These are phyloP conservation scores for Hermaeophaga mercurialis DNA, from an alignment of 2,888 invertebrate species.

Conservation along the genomic window DNA sequence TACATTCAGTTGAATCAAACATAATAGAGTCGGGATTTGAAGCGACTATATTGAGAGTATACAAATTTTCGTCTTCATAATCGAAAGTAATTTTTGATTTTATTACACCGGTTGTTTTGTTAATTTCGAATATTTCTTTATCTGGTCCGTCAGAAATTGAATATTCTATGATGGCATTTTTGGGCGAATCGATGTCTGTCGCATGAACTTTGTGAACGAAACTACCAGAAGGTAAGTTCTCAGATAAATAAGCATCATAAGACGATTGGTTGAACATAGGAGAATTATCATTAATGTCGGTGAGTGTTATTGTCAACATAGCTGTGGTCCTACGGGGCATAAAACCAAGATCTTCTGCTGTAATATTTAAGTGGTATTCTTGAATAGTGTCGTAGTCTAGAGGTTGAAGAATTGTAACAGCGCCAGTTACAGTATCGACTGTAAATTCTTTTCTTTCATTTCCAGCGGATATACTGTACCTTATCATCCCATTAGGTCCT, in stretches of 20 bases:
- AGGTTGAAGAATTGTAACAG: slow-evolving; percentile 76
- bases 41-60: slow-evolving; percentile 78
- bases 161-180: slow-evolving; percentile 85
- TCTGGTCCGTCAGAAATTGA: slow-evolving; percentile 78
- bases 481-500: slow-evolving; percentile 88
- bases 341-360: slow-evolving; percentile 85
- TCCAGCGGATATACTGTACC: slow-evolving; percentile 83
- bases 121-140: slow-evolving; percentile 74
- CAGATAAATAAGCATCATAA: slow-evolving; percentile 79
- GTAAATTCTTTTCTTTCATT: slow-evolving; percentile 81
- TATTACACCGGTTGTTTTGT: slow-evolving; percentile 76
- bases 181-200: slow-evolving; percentile 83
- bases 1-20: slow-evolving; percentile 74
- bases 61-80: slow-evolving; percentile 81
- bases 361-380: slow-evolving; percentile 85
- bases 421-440: slow-evolving; percentile 77
- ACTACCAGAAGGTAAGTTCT: slow-evolving; percentile 79
- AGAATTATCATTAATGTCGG: slow-evolving; percentile 93
- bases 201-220: slow-evolving; percentile 78
- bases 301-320: slow-evolving; percentile 82
- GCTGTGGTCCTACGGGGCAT: slow-evolving; percentile 77
- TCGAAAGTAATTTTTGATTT: slow-evolving; percentile 80
- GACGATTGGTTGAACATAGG: slow-evolving; percentile 80
- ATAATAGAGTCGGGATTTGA: slow-evolving; percentile 85
- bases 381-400: slow-evolving; percentile 87